A percentile compares a stretch with the other conserved stretches of the same genome.
These are phyloP conservation scores for Callorhinus ursinus DNA, from an alignment of 2,113 vertebrate genomes.

Conservation along the genomic window DNA sequence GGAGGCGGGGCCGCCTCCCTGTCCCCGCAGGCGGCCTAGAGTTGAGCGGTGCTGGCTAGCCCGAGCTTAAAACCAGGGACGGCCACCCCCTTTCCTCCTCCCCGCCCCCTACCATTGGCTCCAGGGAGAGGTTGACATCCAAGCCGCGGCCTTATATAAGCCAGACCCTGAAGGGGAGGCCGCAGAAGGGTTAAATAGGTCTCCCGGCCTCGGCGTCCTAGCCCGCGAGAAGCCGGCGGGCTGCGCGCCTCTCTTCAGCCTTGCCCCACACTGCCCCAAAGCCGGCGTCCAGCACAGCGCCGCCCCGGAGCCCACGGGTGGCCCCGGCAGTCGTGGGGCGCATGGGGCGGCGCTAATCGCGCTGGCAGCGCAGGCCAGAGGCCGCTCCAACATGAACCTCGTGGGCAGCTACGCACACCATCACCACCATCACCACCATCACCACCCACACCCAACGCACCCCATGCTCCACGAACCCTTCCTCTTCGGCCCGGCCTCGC, in stretches of 20 bases:
- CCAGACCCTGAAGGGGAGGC: constrained; percentile 80
- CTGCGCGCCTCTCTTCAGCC: background rate
- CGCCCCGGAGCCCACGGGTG: constrained; percentile 62
- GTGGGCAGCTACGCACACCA: constrained; percentile 94
- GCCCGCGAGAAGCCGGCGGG: background rate
- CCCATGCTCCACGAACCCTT: constrained; percentile 94
- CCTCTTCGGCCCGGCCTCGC: constrained; percentile 89
- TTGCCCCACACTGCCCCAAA: background rate
- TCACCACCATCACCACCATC: constrained; percentile 86
- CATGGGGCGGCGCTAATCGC: constrained; percentile 70
- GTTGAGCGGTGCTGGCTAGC: constrained; percentile 53
- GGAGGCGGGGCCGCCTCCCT: constrained; percentile 9
- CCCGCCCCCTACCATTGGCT: constrained; percentile 88
- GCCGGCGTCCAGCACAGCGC: background rate
- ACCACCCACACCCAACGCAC: constrained; percentile 85
- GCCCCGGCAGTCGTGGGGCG: constrained; percentile 48
- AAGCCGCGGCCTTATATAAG: constrained; percentile 88
- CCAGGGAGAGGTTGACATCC: constrained; percentile 76
- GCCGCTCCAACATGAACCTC: constrained; percentile 91
- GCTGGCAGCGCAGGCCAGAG: constrained; percentile 72
- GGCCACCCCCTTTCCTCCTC: constrained; percentile 78
- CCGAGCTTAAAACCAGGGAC: constrained; percentile 64
- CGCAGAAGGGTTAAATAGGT: constrained; percentile 86
- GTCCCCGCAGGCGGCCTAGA: constrained; percentile 34
- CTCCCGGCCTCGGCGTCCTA: background rate